phyloP scores from a whole-genome alignment of 2,888 invertebrate species.

The Operophtera brumata region DNA sequence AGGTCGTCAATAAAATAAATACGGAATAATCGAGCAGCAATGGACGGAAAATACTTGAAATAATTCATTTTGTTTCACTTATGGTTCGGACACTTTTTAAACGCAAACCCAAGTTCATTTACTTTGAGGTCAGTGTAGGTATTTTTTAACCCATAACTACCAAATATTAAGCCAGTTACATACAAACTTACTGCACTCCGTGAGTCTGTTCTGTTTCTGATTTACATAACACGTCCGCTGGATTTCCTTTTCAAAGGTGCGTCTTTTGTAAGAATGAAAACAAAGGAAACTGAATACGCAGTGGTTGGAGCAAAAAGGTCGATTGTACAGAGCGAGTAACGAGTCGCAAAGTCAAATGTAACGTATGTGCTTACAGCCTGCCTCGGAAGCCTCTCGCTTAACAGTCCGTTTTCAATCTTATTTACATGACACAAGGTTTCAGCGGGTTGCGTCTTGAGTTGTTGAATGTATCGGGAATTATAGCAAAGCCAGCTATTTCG shows the following conservation, averaged over 20 bases:
- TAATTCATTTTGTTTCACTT: no score
- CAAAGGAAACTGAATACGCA: slow-evolving; percentile 56
- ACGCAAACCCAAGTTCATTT: no score
- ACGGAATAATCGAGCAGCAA: no score
- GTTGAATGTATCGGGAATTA: slow-evolving; percentile 21
- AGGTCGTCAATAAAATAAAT: no score
- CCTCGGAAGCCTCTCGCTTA: slow-evolving; percentile 9
- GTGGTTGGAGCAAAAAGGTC: slow-evolving; percentile 47
- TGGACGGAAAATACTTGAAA: no score
- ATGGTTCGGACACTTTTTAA: no score
- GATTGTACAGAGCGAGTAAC: slow-evolving; percentile 47
- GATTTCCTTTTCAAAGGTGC: slow-evolving; percentile 66
- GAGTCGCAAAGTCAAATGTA: slow-evolving; percentile 44
- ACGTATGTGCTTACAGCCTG: slow-evolving; percentile 22
- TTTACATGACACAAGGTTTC: not conserved
- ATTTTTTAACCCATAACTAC: no score
- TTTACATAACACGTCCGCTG: slow-evolving; percentile 65
- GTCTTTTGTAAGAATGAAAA: slow-evolving; percentile 65
- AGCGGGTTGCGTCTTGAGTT: not conserved
- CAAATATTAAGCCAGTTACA: slow-evolving; percentile 20
- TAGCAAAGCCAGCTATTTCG: slow-evolving; percentile 22
- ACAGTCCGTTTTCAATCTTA: slow-evolving; percentile 11
- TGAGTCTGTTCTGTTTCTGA: slow-evolving; percentile 56
- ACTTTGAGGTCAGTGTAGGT: no score
- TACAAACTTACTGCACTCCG: slow-evolving; percentile 28